Conservation (phyloP, 1,140 invertebrate genomes). For the Sitobion miscanthi region DNA sequence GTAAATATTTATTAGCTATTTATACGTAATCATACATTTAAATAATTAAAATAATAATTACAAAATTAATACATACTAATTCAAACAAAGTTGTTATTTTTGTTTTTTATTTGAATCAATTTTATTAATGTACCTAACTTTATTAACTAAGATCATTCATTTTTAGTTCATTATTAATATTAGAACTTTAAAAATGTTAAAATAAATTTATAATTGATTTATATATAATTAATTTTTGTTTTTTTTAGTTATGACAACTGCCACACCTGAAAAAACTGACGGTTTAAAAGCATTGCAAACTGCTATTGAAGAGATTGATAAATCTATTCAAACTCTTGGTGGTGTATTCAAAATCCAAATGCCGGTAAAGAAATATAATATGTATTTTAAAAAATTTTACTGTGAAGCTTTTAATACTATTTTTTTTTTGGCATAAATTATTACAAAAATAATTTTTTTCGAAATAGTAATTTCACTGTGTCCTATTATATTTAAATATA, state of each 20-base stretch:
- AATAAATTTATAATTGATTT: neutral
- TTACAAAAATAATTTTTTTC: no score
- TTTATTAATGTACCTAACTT: no score
- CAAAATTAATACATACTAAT: no score
- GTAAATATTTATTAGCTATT: conserved; percentile 63
- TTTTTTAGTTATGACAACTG: conserved; percentile 91
- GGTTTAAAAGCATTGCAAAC: conserved; percentile 87
- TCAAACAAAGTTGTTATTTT: no score
- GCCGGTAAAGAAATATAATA: conserved; percentile 74
- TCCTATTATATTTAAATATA: neutral
- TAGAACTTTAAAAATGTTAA: neutral
- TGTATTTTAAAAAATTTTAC: neutral
- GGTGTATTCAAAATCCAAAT: conserved; percentile 95
- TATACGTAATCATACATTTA: neutral
- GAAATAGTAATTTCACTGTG: neutral
- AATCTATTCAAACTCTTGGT: conserved; percentile 81
- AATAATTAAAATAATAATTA: neutral
- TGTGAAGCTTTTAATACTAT: neutral
- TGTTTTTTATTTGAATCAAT: no score
- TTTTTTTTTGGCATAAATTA: neutral
- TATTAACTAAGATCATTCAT: no score
- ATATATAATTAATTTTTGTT: conserved; percentile 20
- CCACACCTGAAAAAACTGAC: conserved; percentile 94
- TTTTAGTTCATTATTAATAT: no score
- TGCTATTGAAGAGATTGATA: conserved; percentile 87